Conservation (phyloP, 1,140 invertebrate species). For the Heliconius hewitsoni region DNA sequence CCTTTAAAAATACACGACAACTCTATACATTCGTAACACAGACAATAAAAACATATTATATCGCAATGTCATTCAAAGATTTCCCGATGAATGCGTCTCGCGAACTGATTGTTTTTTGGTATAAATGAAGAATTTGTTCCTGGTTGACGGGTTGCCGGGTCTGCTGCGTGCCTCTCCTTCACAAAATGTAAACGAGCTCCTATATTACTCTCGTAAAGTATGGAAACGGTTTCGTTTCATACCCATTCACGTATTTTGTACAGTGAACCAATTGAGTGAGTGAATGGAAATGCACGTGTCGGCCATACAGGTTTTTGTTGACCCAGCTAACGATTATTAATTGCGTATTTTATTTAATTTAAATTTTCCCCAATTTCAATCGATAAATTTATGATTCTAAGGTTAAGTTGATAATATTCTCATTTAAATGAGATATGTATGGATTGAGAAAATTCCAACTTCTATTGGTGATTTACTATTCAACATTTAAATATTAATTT, state of each 20-base stretch:
- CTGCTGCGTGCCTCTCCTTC: slow-evolving; percentile 62
- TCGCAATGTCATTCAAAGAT: slow-evolving; percentile 68
- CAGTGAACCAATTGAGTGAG: slow-evolving; percentile 26
- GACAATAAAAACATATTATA: slow-evolving; percentile 48
- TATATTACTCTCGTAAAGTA: slow-evolving; percentile 60
- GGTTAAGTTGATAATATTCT: background rate
- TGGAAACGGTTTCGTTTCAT: slow-evolving; percentile 63
- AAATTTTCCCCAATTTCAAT: background rate
- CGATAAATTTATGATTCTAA: background rate
- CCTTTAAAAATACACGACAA: background rate
- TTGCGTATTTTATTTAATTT: slow-evolving; percentile 7
- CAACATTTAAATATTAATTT: slow-evolving; percentile 10
- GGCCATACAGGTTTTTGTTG: background rate
- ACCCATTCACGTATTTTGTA: slow-evolving; percentile 52
- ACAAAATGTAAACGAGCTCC: slow-evolving; percentile 72
- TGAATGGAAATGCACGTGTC: slow-evolving; percentile 50
- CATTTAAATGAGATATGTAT: slow-evolving; percentile 1
- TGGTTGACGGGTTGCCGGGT: slow-evolving; percentile 61
- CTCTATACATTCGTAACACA: slow-evolving; percentile 16
- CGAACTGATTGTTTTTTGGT: slow-evolving; percentile 65
- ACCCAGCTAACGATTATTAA: background rate
- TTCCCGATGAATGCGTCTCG: slow-evolving; percentile 50
- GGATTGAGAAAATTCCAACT: background rate
- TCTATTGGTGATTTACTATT: background rate
- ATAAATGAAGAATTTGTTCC: slow-evolving; percentile 68